A percentile compares a stretch with the other conserved stretches of the same genome.
Conservation (phyloP, 2,888 invertebrate genomes). For the Aporophyla lueneburgensis region DNA sequence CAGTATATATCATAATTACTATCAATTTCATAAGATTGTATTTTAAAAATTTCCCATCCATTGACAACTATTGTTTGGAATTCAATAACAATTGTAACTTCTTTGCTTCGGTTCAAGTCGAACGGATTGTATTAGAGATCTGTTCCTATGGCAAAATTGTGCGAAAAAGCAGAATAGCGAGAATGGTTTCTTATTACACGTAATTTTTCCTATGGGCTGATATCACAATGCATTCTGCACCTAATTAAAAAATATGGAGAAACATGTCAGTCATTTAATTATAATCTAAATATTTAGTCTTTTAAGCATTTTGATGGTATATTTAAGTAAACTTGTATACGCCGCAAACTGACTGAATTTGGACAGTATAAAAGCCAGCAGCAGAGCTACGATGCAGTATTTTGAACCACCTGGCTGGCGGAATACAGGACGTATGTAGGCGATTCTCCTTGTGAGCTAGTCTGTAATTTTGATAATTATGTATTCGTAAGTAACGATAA, state of each 20-base stretch:
- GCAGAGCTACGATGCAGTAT: too few species aligned
- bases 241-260: not conserved
- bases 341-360: not conserved
- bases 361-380: not conserved
- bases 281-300: not conserved
- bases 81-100: slow-evolving; percentile 29
- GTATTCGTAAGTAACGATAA: not conserved
- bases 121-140: slow-evolving; percentile 9
- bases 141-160: not conserved
- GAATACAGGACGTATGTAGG: not conserved
- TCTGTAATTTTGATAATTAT: not conserved
- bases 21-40: not conserved
- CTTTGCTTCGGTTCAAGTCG: slow-evolving; percentile 6
- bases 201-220: too few species aligned
- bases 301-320: not conserved
- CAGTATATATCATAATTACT: slow-evolving; percentile 7
- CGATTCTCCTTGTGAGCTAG: not conserved
- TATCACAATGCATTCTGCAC: slow-evolving; percentile 4
- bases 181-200: too few species aligned
- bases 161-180: not conserved
- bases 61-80: slow-evolving; percentile 18
- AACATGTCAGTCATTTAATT: slow-evolving; percentile 20
- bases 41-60: not conserved
- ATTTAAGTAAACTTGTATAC: not conserved
- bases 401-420: not conserved